Evolutionary conservation across 2,113 vertebrate species (phyloP), one percentile per base, ranked within the genome.

Genomic region (Cisticola juncidis): DNA sequence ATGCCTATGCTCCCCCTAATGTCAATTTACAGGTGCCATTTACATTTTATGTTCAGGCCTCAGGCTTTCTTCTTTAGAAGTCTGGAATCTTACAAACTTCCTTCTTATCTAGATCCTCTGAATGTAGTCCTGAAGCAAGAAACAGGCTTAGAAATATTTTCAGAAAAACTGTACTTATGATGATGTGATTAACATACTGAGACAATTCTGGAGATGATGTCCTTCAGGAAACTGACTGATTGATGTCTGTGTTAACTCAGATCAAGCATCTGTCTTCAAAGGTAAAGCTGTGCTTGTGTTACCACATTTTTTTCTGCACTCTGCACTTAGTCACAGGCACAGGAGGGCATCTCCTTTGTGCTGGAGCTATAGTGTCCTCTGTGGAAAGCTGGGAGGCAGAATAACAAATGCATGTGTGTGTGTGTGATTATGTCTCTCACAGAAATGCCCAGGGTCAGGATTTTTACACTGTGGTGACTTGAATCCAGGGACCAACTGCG

Each of bases 231-330:
- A 84, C 25, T 36, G 81, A 53, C 28, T 66, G 40, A 86, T 40
- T 89, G 81, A 94, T 82, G 24, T 92, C 42, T 89, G 19, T 77
- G 51, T 90, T 90, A 87, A 33, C 26, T 53, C 36, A 54, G 53
- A 61, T 57, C 47, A 72, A 64, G 8, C 18, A 38, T 28, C 48
- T 72, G 12, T 54, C 60, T 80, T 82, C 65, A 72, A 84, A 81
- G 28, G 29, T 51, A 81, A 69, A 80, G 45, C 11, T 61, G 12
- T 1, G 1, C 28, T 82, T 53, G 5, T 24, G 11, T 48, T 77
- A 36, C 15, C 14, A 40, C 20, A n/a, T 54, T 87, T n/a, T n/a
- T 24, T 2, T 1, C 31, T 64, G 24, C 23, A 2, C 35, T 79
- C 35, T 44, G 13, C 17, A 5, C 13, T 48, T 58, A 29, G 58